A percentile compares a stretch with the other conserved stretches of the same genome.
These are phyloP conservation scores for Clarias pachynema DNA, from an alignment of 2,797 vertebrate genomes.

Conservation along the genomic window DNA sequence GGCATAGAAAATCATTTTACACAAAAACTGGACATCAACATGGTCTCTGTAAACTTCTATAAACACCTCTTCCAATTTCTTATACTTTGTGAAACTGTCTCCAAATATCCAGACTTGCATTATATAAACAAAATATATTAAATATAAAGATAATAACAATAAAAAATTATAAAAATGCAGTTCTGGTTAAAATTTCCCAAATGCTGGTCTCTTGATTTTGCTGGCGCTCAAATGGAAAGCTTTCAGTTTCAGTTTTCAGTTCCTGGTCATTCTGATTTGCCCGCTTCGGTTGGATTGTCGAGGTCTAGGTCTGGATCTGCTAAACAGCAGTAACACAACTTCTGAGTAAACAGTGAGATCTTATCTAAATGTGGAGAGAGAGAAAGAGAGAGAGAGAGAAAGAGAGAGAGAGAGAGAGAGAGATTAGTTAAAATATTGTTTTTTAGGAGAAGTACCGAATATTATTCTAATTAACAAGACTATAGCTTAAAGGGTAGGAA, in stretches of 20 bases:
- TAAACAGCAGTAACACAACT: constrained; percentile 78
- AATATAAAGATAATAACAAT: neutral
- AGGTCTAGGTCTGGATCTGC: constrained; percentile 75
- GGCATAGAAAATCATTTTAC: neutral
- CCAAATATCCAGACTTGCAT: neutral
- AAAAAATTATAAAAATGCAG: neutral
- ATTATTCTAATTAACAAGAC: neutral
- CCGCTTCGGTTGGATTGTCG: constrained; percentile 68
- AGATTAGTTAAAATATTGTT: neutral
- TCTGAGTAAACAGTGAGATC: constrained; percentile 75
- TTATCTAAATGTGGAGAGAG: constrained; percentile 60
- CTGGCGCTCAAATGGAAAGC: neutral
- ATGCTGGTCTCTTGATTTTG: neutral
- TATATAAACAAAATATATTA: neutral
- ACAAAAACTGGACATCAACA: neutral
- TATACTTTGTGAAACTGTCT: neutral
- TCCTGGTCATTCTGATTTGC: constrained; percentile 67
- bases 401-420: neutral
- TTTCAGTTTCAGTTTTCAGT: neutral
- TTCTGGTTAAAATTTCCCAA: neutral
- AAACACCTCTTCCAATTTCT: neutral
- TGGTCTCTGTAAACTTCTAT: neutral
- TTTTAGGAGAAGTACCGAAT: neutral
- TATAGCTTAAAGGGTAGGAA: neutral
- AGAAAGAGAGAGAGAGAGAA: neutral